Conservation (phyloP, 2,113 vertebrate genomes). For the Hemicordylus capensis region DNA sequence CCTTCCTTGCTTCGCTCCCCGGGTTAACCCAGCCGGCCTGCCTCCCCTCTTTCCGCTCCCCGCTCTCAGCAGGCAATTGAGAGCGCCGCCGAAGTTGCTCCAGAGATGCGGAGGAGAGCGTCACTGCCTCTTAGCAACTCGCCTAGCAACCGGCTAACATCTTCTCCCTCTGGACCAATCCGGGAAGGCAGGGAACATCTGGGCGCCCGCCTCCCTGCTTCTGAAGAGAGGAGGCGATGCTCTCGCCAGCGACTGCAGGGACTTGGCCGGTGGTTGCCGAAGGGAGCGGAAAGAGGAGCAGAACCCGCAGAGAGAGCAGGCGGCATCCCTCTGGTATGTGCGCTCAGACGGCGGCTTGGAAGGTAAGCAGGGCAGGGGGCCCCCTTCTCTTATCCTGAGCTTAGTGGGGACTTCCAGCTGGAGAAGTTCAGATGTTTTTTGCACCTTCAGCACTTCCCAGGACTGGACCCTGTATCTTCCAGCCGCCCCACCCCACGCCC, state of each 20-base stretch:
- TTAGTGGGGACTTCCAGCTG: background rate
- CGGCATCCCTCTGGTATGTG: background rate
- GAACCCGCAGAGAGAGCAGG: background rate
- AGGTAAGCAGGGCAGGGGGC: background rate
- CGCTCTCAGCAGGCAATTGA: constrained; percentile 38
- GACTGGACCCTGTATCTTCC: background rate
- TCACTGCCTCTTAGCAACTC: constrained; percentile 83
- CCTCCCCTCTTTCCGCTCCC: background rate
- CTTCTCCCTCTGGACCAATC: constrained; percentile 89
- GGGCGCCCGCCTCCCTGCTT: constrained; percentile 72
- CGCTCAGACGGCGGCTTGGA: background rate
- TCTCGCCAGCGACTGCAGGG: constrained; percentile 65
- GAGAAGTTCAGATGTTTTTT: background rate
- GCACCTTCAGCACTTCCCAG: background rate
- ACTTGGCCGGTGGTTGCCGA: constrained; percentile 37
- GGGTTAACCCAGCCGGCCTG: too few species aligned
- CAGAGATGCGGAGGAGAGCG: constrained; percentile 73
- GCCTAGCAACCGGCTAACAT: constrained; percentile 93
- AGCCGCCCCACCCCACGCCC: too few species aligned
- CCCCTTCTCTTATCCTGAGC: background rate
- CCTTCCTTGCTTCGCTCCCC: background rate
- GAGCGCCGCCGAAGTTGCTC: constrained; percentile 61
- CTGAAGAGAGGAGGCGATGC: constrained; percentile 61
- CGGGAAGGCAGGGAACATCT: constrained; percentile 72
- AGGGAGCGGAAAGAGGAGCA: background rate